phyloP scores from a whole-genome alignment of 2,113 vertebrate species.

The Galbula dea region DNA sequence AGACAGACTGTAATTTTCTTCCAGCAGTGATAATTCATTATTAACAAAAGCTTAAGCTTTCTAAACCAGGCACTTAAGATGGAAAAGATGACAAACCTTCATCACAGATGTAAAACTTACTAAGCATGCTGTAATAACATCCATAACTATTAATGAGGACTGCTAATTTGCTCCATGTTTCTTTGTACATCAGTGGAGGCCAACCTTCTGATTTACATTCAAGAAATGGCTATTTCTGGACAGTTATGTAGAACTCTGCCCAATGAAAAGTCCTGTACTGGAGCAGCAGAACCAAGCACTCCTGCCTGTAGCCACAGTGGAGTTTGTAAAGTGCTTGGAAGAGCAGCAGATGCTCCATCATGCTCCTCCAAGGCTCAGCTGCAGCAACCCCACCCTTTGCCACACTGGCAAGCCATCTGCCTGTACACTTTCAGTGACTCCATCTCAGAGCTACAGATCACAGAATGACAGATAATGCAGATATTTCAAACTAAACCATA shows the following conservation, averaged over 20 bases:
- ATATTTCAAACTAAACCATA: slow-evolving; percentile 17
- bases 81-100: too few species aligned
- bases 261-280: not conserved
- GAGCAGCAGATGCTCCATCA: not conserved
- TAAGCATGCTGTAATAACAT: not conserved
- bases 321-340: not conserved
- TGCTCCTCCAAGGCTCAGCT: not conserved
- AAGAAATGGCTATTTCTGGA: not conserved
- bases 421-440: not conserved
- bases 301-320: not conserved
- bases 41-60: too few species aligned
- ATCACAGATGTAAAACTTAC: not conserved
- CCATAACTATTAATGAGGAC: not conserved
- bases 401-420: not conserved
- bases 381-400: not conserved
- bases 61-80: too few species aligned
- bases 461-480: too few species aligned
- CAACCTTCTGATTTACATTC: not conserved
- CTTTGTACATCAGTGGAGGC: not conserved
- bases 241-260: not conserved
- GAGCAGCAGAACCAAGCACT: not conserved
- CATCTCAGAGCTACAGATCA: too few species aligned
- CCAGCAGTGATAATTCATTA: too few species aligned
- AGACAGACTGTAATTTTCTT: too few species aligned
- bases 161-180: not conserved